A percentile compares a stretch with the other conserved stretches of the same genome.
phyloP scores from a whole-genome alignment of 2,888 invertebrate species.

The Heliothis peltigera region DNA sequence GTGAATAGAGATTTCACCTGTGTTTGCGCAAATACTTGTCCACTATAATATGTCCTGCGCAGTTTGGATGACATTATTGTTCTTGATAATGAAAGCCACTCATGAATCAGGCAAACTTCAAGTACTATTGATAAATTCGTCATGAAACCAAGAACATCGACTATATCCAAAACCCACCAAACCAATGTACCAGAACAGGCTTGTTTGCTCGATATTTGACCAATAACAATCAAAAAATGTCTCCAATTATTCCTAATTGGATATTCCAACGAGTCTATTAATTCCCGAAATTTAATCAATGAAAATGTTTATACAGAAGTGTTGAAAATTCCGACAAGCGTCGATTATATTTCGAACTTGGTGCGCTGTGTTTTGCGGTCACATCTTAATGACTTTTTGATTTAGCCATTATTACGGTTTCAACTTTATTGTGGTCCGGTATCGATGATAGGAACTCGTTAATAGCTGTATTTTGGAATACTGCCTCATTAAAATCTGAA shows the following conservation, averaged over 20 bases:
- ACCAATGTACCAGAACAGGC: too few relatives aligned
- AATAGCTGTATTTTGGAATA: slow-evolving; percentile 5
- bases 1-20: too few relatives aligned
- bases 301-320: slow-evolving; percentile 54
- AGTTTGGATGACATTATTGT: too few relatives aligned
- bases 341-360: slow-evolving; percentile 65
- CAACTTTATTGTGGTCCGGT: slow-evolving; percentile 39
- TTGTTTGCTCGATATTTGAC: too few relatives aligned
- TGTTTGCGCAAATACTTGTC: too few relatives aligned
- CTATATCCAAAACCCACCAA: too few relatives aligned
- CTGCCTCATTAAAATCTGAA: slow-evolving; percentile 20
- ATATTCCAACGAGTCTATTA: slow-evolving; percentile 51
- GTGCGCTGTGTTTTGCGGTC: slow-evolving; percentile 37
- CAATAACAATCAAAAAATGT: not conserved
- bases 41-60: too few relatives aligned
- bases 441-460: slow-evolving; percentile 35
- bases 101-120: too few relatives aligned
- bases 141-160: too few relatives aligned
- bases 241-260: slow-evolving; percentile 27
- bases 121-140: too few relatives aligned
- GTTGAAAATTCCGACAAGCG: slow-evolving; percentile 59
- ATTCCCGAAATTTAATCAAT: slow-evolving; percentile 71
- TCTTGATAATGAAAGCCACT: too few relatives aligned
- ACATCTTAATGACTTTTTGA: slow-evolving; percentile 60
- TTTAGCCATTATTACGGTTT: slow-evolving; percentile 46